A percentile compares a stretch with the other conserved stretches of the same genome.
phyloP scores from a whole-genome alignment of 2,113 vertebrate genomes.

The Ammodytes marinus region DNA sequence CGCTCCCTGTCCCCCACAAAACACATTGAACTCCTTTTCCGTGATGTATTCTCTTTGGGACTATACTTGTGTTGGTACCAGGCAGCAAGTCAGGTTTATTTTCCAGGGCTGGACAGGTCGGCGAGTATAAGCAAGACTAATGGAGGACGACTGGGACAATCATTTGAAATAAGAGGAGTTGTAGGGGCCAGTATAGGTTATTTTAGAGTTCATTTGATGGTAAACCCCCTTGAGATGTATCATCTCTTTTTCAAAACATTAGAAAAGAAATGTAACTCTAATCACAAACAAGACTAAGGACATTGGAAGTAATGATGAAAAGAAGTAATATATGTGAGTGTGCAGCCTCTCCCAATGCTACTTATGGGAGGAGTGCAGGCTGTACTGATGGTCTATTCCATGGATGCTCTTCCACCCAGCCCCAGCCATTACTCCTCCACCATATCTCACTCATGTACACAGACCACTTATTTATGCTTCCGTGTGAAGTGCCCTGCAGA shows the following conservation, averaged over 20 bases:
- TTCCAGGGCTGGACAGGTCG: constrained; percentile 3
- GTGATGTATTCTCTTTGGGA: constrained; percentile 35
- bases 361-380: not conserved
- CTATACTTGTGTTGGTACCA: constrained; percentile 4
- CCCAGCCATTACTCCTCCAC: constrained; percentile 50
- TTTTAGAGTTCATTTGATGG: too few species aligned
- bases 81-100: constrained; percentile 10
- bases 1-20: constrained; percentile 15
- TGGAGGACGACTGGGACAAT: constrained; percentile 34
- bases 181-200: not conserved
- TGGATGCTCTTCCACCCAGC: constrained; percentile 16
- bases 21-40: constrained; percentile 12
- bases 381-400: constrained; percentile 44
- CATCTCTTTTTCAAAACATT: too few species aligned
- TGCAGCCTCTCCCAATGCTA: not conserved
- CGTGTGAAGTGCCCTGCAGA: not conserved
- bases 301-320: not conserved
- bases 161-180: constrained; percentile 33
- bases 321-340: not conserved
- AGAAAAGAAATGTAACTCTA: not conserved
- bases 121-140: constrained; percentile 41
- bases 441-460: constrained; percentile 36
- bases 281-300: not conserved
- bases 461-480: not conserved
- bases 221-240: too few species aligned